phyloP scores from a whole-genome alignment of 2,888 invertebrate species.

The Scelioninae gen. 1 region DNA sequence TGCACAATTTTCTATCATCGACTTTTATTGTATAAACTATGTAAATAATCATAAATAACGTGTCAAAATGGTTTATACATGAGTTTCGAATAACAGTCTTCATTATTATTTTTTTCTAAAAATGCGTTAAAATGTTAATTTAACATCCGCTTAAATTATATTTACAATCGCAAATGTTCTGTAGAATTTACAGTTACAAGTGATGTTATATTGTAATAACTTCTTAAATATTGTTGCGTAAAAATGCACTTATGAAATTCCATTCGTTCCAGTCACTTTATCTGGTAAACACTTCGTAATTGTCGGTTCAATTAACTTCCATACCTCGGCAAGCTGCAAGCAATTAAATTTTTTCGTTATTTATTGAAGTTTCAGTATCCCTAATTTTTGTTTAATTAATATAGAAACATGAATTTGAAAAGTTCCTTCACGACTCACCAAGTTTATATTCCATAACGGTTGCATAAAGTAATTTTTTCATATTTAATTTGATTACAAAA shows the following conservation, averaged over 20 bases:
- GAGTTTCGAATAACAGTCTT: slow-evolving; percentile 41
- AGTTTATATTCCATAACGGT: slow-evolving; percentile 18
- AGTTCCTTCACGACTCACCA: slow-evolving; percentile 17
- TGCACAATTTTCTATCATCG: slow-evolving; percentile 30
- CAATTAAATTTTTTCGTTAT: slow-evolving; percentile 12
- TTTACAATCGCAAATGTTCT: slow-evolving; percentile 29
- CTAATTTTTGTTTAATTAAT: neutral
- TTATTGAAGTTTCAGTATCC: neutral
- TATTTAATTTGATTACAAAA: neutral
- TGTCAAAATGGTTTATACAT: slow-evolving; percentile 24
- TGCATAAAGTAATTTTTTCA: neutral
- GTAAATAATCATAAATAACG: slow-evolving; percentile 50
- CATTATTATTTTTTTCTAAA: slow-evolving; percentile 20
- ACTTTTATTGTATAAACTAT: slow-evolving; percentile 13
- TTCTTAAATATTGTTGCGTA: neutral
- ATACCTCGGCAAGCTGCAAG: slow-evolving; percentile 86
- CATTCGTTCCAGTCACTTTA: slow-evolving; percentile 77
- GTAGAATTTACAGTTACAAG: slow-evolving; percentile 17
- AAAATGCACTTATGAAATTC: slow-evolving; percentile 73
- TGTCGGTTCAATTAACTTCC: slow-evolving; percentile 86
- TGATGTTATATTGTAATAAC: neutral
- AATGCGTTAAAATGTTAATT: slow-evolving; percentile 24
- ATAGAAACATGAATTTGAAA: too few relatives aligned
- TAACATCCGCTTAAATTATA: slow-evolving; percentile 39
- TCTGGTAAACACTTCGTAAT: slow-evolving; percentile 85